Base-by-base conservation (phyloP, 37 sponge, comb jelly and placozoan species). In the Tethya wilhelma region DNA sequence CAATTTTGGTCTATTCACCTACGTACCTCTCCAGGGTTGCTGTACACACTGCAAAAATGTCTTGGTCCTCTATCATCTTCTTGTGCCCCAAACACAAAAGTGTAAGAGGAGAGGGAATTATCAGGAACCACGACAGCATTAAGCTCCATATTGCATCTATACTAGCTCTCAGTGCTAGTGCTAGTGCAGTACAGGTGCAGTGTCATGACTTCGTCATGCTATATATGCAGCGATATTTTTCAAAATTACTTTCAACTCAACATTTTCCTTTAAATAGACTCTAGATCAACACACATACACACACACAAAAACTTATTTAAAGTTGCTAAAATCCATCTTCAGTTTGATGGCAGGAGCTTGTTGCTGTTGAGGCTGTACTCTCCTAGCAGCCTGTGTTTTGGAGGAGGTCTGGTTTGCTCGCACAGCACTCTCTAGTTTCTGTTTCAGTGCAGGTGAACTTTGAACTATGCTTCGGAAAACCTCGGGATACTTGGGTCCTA, bases 271-370 rank as follows among this genome's bases (percentile, higher is more conserved):
- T 14, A 49, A 9, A 19, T 49, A 9, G 14, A 49, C 53, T 19
- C 53, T 19, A 49, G 53, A 49, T 49, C 14, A 49, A 49, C 14
- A 14, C 14, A 49, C 53, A 49, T 49, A 49, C 9, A 49, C 9
- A 19, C 14, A 9, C 53, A 49, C 53, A 49, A 49, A 49, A n/a
- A n/a, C 34, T 76, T 56, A 92, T 60, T 85, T 85, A 44, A 94
- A 94, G 55, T 90, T 90, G 65, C 91, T 87, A 79, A 94, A 94
- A 69, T 94, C 86, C 88, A 86, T 90, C 80, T 87, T 94, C 49
- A 94, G 85, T 83, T 81, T 83, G 38, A 94, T 94, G 33, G 94
- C 25, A 3, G 94, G 94, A 9, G 38, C 55, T 33, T 56, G 73
- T 22, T 56, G 82, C 77, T 59, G 74, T 20, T 25, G 34, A 14